Conservation (phyloP, 2,888 invertebrate genomes). For the Aphrophora alni region DNA sequence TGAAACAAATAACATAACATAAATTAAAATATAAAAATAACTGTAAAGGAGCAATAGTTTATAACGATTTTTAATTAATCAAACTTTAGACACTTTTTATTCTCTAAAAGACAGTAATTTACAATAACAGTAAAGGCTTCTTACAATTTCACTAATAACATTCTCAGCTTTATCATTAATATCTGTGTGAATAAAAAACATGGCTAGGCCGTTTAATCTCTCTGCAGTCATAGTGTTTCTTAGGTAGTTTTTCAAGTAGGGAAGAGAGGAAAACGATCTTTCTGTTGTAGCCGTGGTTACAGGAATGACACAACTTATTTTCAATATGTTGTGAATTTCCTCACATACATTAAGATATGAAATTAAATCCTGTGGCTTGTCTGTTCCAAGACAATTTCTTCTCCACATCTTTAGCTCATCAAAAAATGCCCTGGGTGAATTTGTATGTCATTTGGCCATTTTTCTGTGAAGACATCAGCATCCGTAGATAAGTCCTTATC, state of each 20-base stretch:
- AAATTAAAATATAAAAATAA: too few relatives aligned
- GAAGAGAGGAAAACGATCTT: too few relatives aligned
- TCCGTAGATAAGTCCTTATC: neutral
- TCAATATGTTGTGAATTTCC: neutral
- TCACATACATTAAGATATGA: neutral
- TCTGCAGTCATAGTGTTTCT: neutral
- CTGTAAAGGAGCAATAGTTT: too few relatives aligned
- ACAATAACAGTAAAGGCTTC: too few relatives aligned
- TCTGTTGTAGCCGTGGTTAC: neutral
- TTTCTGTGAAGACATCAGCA: neutral
- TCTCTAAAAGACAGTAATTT: too few relatives aligned
- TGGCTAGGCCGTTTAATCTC: neutral
- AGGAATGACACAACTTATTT: neutral
- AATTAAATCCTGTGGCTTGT: too few relatives aligned
- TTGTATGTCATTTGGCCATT: conserved; percentile 1
- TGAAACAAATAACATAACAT: too few relatives aligned
- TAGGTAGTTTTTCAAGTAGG: neutral
- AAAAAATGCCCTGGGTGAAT: neutral
- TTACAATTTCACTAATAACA: neutral
- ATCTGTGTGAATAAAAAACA: too few relatives aligned
- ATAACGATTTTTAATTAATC: too few relatives aligned
- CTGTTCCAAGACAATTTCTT: too few relatives aligned
- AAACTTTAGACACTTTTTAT: too few relatives aligned
- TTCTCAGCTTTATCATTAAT: neutral
- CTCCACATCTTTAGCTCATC: neutral